These are phyloP conservation scores for Pteromalus puparum DNA, from an alignment of 1,140 invertebrate genomes.

Conservation along the genomic window DNA sequence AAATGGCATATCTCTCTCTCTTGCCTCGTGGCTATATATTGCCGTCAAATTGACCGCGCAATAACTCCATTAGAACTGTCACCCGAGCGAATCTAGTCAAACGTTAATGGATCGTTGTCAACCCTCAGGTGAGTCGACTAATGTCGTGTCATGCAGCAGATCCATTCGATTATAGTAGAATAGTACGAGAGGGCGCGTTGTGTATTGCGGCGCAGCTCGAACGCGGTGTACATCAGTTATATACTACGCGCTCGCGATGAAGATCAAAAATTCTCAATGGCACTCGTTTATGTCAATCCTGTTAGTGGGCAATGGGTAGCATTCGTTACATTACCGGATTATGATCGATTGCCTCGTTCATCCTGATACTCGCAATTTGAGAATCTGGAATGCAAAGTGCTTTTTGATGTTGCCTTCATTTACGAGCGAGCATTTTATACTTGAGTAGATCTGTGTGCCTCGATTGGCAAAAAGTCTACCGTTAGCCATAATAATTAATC, in stretches of 20 bases:
- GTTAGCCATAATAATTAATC: too few relatives aligned
- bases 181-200: not conserved
- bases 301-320: not conserved
- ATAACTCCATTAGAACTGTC: constrained; percentile 51
- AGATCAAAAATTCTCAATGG: not conserved
- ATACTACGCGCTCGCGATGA: not conserved
- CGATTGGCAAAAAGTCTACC: too few relatives aligned
- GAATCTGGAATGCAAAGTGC: too few relatives aligned
- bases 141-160: not conserved
- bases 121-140: constrained; percentile 9
- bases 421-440: too few relatives aligned
- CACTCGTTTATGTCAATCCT: not conserved
- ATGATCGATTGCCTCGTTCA: not conserved
- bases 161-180: constrained; percentile 19
- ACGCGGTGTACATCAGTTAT: too few relatives aligned
- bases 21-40: not conserved
- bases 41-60: constrained; percentile 17
- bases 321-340: not conserved
- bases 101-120: constrained; percentile 24
- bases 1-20: not conserved
- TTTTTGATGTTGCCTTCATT: too few relatives aligned
- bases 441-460: too few relatives aligned
- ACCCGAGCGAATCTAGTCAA: constrained; percentile 40
- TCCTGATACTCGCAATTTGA: too few relatives aligned
- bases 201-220: too few relatives aligned